These are phyloP conservation scores for Diloba caeruleocephala DNA, from an alignment of 2,888 invertebrate species.

Conservation along the genomic window DNA sequence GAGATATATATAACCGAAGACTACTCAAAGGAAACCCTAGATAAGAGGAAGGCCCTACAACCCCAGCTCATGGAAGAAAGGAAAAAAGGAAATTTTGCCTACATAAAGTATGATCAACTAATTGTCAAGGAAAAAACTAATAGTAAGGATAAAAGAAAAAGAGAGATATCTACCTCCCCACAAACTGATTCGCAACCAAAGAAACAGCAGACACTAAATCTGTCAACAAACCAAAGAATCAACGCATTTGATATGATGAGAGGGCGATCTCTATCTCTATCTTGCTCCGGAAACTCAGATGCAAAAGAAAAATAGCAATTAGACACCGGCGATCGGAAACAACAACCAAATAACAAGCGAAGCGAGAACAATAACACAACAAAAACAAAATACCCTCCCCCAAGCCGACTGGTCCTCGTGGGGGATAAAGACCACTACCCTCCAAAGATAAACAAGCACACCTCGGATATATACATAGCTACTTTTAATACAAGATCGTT, in stretches of 20 bases:
- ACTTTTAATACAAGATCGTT: too few species aligned
- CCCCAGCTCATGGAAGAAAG: slow-evolving; percentile 40
- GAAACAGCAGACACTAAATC: neutral
- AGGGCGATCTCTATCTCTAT: too few species aligned
- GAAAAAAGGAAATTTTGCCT: slow-evolving; percentile 41
- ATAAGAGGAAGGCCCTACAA: slow-evolving; percentile 42
- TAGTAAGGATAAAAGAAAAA: neutral
- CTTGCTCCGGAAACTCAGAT: too few species aligned
- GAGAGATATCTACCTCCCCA: neutral
- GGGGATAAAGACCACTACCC: too few species aligned
- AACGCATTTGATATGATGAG: slow-evolving; percentile 1
- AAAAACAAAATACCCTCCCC: too few species aligned
- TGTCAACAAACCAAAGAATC: neutral
- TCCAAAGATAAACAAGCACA: too few species aligned
- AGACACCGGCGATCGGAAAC: too few species aligned
- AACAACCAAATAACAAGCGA: too few species aligned
- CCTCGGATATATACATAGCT: too few species aligned
- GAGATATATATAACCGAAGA: slow-evolving; percentile 43
- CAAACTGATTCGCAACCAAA: neutral
- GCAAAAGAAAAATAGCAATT: too few species aligned
- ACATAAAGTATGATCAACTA: slow-evolving; percentile 48
- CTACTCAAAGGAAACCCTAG: slow-evolving; percentile 51
- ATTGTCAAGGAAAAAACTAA: slow-evolving; percentile 25
- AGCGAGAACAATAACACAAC: too few species aligned
- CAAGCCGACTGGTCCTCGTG: too few species aligned